These are phyloP conservation scores for Procambarus virginalis DNA, from an alignment of 1,140 invertebrate species.

Conservation along the genomic window DNA sequence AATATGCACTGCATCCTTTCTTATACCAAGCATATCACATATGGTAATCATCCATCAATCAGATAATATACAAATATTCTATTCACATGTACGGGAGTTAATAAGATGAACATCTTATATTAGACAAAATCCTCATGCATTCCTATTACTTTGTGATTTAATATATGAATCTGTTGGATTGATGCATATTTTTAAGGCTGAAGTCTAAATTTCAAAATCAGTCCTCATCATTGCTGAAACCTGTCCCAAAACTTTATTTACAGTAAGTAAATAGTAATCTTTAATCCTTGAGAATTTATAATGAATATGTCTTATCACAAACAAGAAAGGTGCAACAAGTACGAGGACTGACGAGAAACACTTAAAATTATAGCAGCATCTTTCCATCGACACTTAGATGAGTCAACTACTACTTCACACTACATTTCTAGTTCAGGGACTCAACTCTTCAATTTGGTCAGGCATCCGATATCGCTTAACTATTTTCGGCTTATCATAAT, in stretches of 20 bases:
- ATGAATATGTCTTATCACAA: no score
- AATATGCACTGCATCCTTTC: not conserved
- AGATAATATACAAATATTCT: constrained; percentile 24
- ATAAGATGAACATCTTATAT: constrained; percentile 8
- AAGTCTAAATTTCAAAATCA: constrained; percentile 17
- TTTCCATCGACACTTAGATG: not conserved
- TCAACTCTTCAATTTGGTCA: not conserved
- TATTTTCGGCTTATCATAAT: not conserved
- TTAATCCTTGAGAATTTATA: no score
- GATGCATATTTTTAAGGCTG: constrained; percentile 6
- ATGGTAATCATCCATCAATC: constrained; percentile 16
- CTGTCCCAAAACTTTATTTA: no score
- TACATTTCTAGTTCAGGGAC: not conserved
- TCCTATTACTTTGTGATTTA: constrained; percentile 9
- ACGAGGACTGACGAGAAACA: not conserved
- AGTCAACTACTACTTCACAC: not conserved
- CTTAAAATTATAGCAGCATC: not conserved
- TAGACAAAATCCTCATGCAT: constrained; percentile 25
- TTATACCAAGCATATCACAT: constrained; percentile 29
- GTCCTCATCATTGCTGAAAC: not conserved
- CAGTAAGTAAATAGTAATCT: no score
- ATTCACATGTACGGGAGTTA: constrained; percentile 7
- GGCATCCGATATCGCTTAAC: not conserved
- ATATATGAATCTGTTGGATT: constrained; percentile 6
- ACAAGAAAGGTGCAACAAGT: not conserved